Evolutionary conservation across 2,797 vertebrate species (phyloP), one percentile per base, ranked within the genome.

Genomic region (Sebastes itinus): DNA sequence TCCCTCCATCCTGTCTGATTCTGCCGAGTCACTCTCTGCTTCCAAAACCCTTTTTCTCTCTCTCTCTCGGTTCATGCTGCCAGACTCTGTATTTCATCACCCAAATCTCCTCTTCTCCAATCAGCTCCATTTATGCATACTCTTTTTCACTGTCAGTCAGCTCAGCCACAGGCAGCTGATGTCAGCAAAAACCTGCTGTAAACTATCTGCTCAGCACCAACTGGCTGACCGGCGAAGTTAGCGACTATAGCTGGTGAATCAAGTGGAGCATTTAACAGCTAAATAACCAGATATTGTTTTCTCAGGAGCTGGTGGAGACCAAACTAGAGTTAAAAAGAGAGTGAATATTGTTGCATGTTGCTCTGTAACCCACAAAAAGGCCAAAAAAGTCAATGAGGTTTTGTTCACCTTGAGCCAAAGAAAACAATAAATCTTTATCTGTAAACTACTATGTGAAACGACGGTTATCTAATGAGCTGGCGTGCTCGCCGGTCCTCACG

Each of bases 1-100:
- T 46, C 59, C 59, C 52, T 25, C 69, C 32, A 2, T 32, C 66
- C 81, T 16, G 35, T 55, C 62, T 13, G 18, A 49, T 85, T 80
- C 64, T 87, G 84, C 79, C 2, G 25, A 82, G 66, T 87, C 88
- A 88, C 70, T 38, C 65, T 78, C 63, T 60, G 66, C 71, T 28
- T 30, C 59, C 23, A 8, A 32, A 68, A 12, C 27, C 27, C 18
- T 4, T 33, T 10, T 32, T 58, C 30, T 32, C 59, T 12, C n/a
- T 68, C 23, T 62, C 30, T n/a, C 12, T 65, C 54, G 8, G 23
- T 72, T 3, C 1, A 11, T 46, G 54, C n/a, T 46, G 54, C n/a
- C 61, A 35, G 42, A 18, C 63, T 20, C 2, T 13, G 2, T 2
- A 38, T 69, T 64, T 73, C 35, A 42, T 79, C 72, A 32, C 54